Base-by-base conservation (phyloP, 2,113 vertebrate genomes). In the Atlantisia rogersi region DNA sequence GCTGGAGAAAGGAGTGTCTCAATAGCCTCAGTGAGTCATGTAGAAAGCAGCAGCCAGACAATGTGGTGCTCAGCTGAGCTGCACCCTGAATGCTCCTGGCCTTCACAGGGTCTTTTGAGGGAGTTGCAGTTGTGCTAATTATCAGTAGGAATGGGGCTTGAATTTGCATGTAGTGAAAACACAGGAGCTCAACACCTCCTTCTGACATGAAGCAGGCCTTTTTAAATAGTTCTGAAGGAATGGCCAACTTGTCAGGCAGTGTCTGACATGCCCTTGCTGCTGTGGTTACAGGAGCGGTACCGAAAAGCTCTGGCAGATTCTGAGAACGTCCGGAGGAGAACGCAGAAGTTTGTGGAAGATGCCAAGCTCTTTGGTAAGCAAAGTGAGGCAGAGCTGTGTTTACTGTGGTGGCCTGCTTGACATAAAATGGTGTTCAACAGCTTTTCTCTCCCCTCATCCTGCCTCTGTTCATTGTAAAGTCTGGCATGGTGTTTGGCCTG, bases 291-390 rank as follows among this genome's bases (percentile, higher is more conserved):
- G 99, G 97, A 98, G 78, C 97, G 97, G 18, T 99, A 99, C 94
- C 95, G 98, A 73, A 98, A 88, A 91, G 98, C 98, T 44, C 20
- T 98, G 58, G 97, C 98, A 15, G 98, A 99, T 71, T 98, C 98
- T 8, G 98, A 98, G 91, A 98, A 97, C 15, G 98, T 99, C 90
- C 97, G 98, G 40, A 98, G 97, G 92, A 97, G 98, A 91, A 99
- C 98, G 0, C 98, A 99, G 95, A 99, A 99, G 95, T 99, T 98
- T 98, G 98, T 99, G 48, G 98, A 99, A 97, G 99, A 99, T 37
- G 99, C 98, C 90, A 99, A 99, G 90, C 89, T 98, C 88, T 99
- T 99, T 97, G 99, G 99, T 99, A 96, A 98, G 97, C 83, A 64
- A 62, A 92, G 78, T 15, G 68, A 55, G 74, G 64, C 80, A 29